Evolutionary conservation across 2,113 vertebrate genomes (phyloP), one percentile per base, ranked within the genome.

Genomic region (Anas platyrhynchos): DNA sequence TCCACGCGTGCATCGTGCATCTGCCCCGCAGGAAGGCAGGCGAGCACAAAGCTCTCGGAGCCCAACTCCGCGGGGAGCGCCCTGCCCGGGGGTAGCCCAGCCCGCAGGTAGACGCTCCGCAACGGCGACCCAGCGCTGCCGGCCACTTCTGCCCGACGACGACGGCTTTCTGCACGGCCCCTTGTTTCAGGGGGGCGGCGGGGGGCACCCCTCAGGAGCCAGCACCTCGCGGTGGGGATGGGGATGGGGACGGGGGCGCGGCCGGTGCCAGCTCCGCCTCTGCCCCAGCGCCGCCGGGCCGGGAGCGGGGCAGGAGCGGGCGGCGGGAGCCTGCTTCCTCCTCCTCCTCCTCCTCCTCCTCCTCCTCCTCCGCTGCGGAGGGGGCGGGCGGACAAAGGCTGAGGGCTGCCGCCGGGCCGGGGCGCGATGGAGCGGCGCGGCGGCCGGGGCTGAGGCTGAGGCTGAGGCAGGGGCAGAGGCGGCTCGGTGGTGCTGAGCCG

Each of bases 301-400:
- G 59, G 69, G 55, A 8, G 76, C 41, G 65, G 71, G 55, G 81
- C 43, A 56, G 84, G 38, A 80, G 63, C 34, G 77, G 27, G 73
- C n/a, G 32, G 73, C 38, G 32, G 48, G 67, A 71, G 76, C 16
- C 50, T 43, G 38, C 27, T 58, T 55, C 52, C 36, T 56, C 48
- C 43, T 52, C 58, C 69, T 48, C 34, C 26, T 62, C 11, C 29
- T 56, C 13, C 44, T 46, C 34, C 26, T 62, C 11, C 29, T 56
- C 13, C 44, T 46, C 46, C 46, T 20, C 46, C 46, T 21, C 46
- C 20, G 46, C 46, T 48, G 46, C 46, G 20, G 46, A 48, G 46
- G 46, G 75, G 63, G 56, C 27, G 82, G 62, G 50, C n/a, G 73
- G 83, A 93, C 93, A 95, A 94, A 93, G 91, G 79, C 73, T 81